Percentiles rank a stretch among this genome's conserved stretches.
These are phyloP conservation scores for Procambarus virginalis DNA, from an alignment of 1,140 invertebrate genomes.

Conservation along the genomic window DNA sequence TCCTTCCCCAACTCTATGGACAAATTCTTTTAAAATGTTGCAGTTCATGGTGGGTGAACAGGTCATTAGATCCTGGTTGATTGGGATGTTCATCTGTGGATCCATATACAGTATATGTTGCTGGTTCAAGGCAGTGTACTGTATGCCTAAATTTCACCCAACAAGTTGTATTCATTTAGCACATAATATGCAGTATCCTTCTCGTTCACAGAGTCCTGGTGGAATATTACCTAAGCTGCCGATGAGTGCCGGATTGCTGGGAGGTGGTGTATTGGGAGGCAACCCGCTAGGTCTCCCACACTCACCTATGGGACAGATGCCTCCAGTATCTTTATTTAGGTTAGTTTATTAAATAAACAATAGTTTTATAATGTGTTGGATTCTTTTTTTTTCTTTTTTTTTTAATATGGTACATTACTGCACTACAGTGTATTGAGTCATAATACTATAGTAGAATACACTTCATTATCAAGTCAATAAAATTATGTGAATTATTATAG, in stretches of 20 bases:
- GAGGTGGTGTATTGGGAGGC: slow-evolving; percentile 43
- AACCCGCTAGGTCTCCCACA: slow-evolving; percentile 61
- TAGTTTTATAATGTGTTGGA: background rate
- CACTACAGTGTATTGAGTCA: no score
- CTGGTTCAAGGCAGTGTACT: background rate
- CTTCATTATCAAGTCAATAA: no score
- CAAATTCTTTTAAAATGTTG: no score
- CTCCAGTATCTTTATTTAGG: slow-evolving; percentile 67
- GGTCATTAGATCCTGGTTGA: no score
- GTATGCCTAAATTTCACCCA: background rate
- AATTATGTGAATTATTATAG: no score
- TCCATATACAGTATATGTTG: no score
- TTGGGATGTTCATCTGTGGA: no score
- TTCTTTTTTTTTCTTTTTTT: no score
- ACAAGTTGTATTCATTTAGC: background rate
- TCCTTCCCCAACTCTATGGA: no score
- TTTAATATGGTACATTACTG: no score
- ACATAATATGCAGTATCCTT: slow-evolving; percentile 51
- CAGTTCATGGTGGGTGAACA: no score
- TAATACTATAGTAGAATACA: no score
- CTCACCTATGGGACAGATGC: slow-evolving; percentile 65
- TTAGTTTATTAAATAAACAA: background rate
- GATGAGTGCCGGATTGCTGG: slow-evolving; percentile 29
- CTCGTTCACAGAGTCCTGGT: slow-evolving; percentile 34
- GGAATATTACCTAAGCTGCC: slow-evolving; percentile 48